Evolutionary conservation across 2,888 invertebrate genomes (phyloP), one percentile per base, ranked within the genome.

Genomic region (Acronicta alni): DNA sequence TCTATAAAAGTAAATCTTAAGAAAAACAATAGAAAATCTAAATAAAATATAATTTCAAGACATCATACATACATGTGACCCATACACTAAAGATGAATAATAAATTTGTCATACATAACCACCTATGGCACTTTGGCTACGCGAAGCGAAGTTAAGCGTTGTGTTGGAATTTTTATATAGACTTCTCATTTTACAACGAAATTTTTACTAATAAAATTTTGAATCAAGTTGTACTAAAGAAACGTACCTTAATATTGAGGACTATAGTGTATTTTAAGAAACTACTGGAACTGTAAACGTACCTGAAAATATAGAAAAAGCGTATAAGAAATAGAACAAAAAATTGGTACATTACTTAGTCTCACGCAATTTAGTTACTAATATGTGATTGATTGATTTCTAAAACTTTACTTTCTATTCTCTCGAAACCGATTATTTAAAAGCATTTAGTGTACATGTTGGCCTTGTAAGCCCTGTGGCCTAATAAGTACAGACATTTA

Each of bases 251-350:
- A 30, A 18, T 12, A 30, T 3, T 10, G 10, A 44, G 16, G 16
- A 42, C 9, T 2, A 14, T 18, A 32, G 32, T 49, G 10, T 42
- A 18, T 18, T 23, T 14, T 15, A 42, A 0, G 18, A 16, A n/a
- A 35, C 6, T 16, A 37, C n/a, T 17, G 41, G 20, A 26, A 8
- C 16, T 17, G 7, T 20, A 16, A 32, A 71, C 71, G 57, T 71
- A 71, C 71, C 72, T 71, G 63, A 49, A 67, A 71, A 42, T 18
- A 51, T 62, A 53, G 44, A 42, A 26, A 44, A 52, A 8, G 1
- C 0, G 3, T 7, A 10, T 37, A 17, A 30, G 3, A 9, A 30
- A 37, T 17, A 16, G 0, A 35, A 30, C 14, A 3, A 0, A 32
- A 12, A 14, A 32, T 26, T 26, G 1, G 26, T 26, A 32, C 12